phyloP scores from a whole-genome alignment of 1,140 invertebrate species.

The Caenorhabditis latens region DNA sequence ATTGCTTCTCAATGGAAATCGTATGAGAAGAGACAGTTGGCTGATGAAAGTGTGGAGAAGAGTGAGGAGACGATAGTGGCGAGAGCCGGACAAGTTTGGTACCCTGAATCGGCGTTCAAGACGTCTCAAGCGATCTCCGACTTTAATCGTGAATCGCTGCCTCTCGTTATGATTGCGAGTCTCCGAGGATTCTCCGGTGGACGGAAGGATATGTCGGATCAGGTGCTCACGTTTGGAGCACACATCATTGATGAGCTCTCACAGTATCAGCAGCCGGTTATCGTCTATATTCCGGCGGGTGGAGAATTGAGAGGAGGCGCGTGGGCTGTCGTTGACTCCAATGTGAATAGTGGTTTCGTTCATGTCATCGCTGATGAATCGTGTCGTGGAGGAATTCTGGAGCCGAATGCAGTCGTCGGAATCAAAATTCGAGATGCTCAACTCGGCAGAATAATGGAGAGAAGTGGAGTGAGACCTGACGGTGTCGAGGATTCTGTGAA shows the following conservation, averaged over 20 bases:
- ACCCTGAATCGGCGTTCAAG: constrained; percentile 90
- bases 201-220: constrained; percentile 99
- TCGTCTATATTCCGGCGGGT: constrained; percentile 96
- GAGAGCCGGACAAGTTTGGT: constrained; percentile 85
- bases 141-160: constrained; percentile 92
- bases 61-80: constrained; percentile 1
- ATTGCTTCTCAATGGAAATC: constrained; percentile 84
- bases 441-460: constrained; percentile 5
- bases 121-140: constrained; percentile 96
- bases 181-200: constrained; percentile 99
- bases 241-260: constrained; percentile 95
- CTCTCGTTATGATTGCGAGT: constrained; percentile 97
- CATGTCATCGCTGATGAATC: constrained; percentile 98
- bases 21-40: constrained; percentile 18
- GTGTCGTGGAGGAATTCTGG: constrained; percentile 90
- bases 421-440: constrained; percentile 90
- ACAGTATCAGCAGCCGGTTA: constrained; percentile 89
- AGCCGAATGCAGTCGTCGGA: constrained; percentile 97
- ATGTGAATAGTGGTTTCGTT: constrained; percentile 94
- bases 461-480: constrained; percentile 7
- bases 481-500: constrained; percentile 9
- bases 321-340: constrained; percentile 97
- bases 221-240: constrained; percentile 97
- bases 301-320: constrained; percentile 95
- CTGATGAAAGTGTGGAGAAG: constrained; percentile 18